Evolutionary conservation across 2,113 vertebrate genomes (phyloP).

Genomic region (Hiodon tergisus): DNA sequence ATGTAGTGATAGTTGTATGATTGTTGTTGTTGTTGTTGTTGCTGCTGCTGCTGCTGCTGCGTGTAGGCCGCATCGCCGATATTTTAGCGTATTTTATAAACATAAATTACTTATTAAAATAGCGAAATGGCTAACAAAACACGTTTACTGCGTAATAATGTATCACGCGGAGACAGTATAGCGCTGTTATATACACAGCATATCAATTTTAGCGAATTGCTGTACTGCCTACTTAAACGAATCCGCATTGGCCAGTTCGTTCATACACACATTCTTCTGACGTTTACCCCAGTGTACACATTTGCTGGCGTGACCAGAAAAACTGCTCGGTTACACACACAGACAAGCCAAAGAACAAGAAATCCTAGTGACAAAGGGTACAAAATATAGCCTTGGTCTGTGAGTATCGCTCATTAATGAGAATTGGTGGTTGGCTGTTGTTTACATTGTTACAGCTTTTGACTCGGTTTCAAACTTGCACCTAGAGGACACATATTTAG

Average conservation of each 20-base stretch:
- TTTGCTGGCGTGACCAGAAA: slow-evolving; percentile 41
- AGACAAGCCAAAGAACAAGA: slow-evolving; percentile 45
- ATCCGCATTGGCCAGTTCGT: slow-evolving; percentile 56
- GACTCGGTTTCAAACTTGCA: slow-evolving; percentile 44
- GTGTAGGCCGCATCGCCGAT: too few relatives aligned
- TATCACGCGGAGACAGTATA: slow-evolving; percentile 3
- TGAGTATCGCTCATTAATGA: slow-evolving; percentile 45
- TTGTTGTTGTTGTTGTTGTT: too few relatives aligned
- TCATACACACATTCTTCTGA: slow-evolving; percentile 65
- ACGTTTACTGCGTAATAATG: too few relatives aligned
- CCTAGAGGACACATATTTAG: slow-evolving; percentile 12
- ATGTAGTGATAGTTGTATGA: too few relatives aligned
- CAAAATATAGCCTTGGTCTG: slow-evolving; percentile 41
- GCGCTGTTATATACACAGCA: slow-evolving; percentile 29
- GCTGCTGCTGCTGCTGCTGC: too few relatives aligned
- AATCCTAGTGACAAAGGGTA: slow-evolving; percentile 29
- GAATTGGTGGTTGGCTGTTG: slow-evolving; percentile 4
- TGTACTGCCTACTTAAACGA: slow-evolving; percentile 53
- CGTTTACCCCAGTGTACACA: slow-evolving; percentile 53
- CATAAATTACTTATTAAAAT: too few relatives aligned
- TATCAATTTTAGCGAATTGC: slow-evolving; percentile 51
- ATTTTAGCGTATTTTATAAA: too few relatives aligned
- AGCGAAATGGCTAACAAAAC: too few relatives aligned
- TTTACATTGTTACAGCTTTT: slow-evolving; percentile 29
- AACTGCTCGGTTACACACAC: slow-evolving; percentile 50